Evolutionary conservation across 2,888 invertebrate species (phyloP).

Genomic region (Scaptomyza parva): DNA sequence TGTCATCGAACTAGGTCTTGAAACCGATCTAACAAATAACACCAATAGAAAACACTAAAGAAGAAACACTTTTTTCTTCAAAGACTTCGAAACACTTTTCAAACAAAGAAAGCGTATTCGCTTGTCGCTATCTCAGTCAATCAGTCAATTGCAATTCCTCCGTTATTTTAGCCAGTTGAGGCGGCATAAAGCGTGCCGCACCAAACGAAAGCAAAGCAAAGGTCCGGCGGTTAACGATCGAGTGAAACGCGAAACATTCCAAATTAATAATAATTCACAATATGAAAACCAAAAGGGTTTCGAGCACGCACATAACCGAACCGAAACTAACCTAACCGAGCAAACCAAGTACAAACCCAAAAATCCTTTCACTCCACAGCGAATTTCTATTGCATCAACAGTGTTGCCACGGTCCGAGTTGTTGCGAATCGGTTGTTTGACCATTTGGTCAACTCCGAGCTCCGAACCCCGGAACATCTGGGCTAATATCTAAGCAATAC

Average conservation of each 20-base stretch:
- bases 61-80: not conserved
- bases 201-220: conserved; percentile 24
- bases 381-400: conserved; percentile 73
- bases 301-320: conserved; percentile 38
- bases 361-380: conserved; percentile 29
- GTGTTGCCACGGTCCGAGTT: conserved; percentile 34
- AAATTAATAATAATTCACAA: conserved; percentile 63
- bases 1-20: not conserved
- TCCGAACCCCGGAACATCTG: conserved; percentile 34
- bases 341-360: not conserved
- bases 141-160: not conserved
- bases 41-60: not conserved
- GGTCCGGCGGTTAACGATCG: conserved; percentile 41
- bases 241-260: conserved; percentile 47
- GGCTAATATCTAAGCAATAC: not conserved
- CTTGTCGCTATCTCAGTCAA: not conserved
- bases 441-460: conserved; percentile 30
- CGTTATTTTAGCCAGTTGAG: conserved; percentile 37
- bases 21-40: not conserved
- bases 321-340: not conserved
- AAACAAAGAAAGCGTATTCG: conserved; percentile 24
- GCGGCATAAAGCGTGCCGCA: conserved; percentile 63
- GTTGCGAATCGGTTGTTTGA: conserved; percentile 23
- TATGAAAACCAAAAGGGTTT: conserved; percentile 42
- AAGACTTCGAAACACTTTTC: too few species aligned